These are phyloP conservation scores for Nematostella vectensis DNA, from an alignment of 92 coral and sea anemone species.

Conservation along the genomic window DNA sequence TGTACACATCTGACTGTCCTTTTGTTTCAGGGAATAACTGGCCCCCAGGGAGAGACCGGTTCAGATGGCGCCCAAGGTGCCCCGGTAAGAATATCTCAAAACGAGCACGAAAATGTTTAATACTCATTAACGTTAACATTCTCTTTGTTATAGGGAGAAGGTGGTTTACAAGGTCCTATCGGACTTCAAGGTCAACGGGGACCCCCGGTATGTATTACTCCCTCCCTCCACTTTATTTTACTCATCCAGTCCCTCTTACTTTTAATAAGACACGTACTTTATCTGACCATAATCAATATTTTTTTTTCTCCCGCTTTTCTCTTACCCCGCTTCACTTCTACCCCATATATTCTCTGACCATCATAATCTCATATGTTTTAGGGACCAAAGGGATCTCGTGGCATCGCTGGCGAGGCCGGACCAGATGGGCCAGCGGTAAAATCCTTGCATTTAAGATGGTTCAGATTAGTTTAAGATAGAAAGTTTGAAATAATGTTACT, in stretches of 20 bases:
- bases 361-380: too few relatives aligned
- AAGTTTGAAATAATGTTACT: too few relatives aligned
- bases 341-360: too few relatives aligned
- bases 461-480: too few relatives aligned
- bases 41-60: constrained; percentile 23
- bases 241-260: too few relatives aligned
- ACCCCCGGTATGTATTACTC: constrained; percentile 14
- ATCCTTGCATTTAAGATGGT: too few relatives aligned
- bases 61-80: constrained; percentile 20
- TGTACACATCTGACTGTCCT: too few relatives aligned
- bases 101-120: background rate
- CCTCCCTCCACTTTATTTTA: too few relatives aligned
- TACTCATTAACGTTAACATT: background rate
- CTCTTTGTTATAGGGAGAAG: constrained; percentile 11
- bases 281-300: too few relatives aligned
- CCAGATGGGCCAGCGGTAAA: constrained; percentile 13
- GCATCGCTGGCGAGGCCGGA: constrained; percentile 23
- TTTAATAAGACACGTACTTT: too few relatives aligned
- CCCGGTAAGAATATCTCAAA: constrained; percentile 4
- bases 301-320: too few relatives aligned
- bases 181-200: constrained; percentile 25
- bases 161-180: constrained; percentile 12
- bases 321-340: too few relatives aligned
- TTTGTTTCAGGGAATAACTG: constrained; percentile 7
- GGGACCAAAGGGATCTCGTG: constrained; percentile 29